Base-by-base conservation (phyloP, 2,113 vertebrate genomes). In the Hyaena hyaena region DNA sequence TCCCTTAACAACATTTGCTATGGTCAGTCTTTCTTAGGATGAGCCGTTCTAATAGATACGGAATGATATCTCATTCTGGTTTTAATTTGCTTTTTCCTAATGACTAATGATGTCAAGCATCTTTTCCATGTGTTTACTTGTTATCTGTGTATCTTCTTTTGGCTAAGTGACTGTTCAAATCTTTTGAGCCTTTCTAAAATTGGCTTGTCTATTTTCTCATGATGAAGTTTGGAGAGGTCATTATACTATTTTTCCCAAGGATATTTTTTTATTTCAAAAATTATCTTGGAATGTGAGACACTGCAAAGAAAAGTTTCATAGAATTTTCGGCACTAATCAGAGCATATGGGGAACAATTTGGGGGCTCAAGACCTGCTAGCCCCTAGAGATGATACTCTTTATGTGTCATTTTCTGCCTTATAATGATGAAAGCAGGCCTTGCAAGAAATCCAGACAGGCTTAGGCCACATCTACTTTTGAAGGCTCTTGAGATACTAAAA, bases 101-200 rank as follows among this genome's bases (percentile, higher is more conserved):
- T 85, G n/a, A 71, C 24, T n/a, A 65, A 84, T 55, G 24, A 16
- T 55, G 48, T 14, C 1, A n/a, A 45, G 7, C 28, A 48, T 69
- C 63, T 88, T 77, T 73, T 80, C 53, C 45, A 77, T 28, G 19
- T 93, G 80, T 63, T 92, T 88, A 65, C 2, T 89, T 55, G 24
- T 93, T 95, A 43, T 74, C 35, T 92, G 12, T 17, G 10, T 43
- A 31, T 86, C 35, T 63, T 80, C 76, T 89, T 89, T 92, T 81
- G 68, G 66, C 33, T 48, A 91, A 89, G 33, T 19, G 66, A 81
- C n/a, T 55, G 28, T 55, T 83, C 16, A 73, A 10, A 61, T 79
- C 45, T 94, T 88, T 90, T 68, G 68, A 58, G 19, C 33, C 53
- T 91, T 96, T 87, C 80, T 92, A 63, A 90, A 79, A 90, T n/a